A percentile compares a stretch with the other conserved stretches of the same genome.
These are phyloP conservation scores for Heliocidaris erythrogramma DNA, from an alignment of 35 echinoderm and acorn worm genomes.

Conservation along the genomic window DNA sequence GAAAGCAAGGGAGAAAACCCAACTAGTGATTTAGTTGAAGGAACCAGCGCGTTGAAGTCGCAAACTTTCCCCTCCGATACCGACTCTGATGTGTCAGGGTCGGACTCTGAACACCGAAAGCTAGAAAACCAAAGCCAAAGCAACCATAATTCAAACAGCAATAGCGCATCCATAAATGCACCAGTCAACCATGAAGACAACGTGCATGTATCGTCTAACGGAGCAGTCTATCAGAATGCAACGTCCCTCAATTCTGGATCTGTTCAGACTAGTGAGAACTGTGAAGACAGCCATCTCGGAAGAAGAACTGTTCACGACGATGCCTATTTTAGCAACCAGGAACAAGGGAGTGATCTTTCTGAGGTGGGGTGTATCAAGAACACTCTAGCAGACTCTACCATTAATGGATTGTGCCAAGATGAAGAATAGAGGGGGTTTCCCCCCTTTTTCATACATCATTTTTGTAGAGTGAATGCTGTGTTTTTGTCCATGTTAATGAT, in stretches of 20 bases:
- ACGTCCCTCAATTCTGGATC: background rate
- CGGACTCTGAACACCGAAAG: background rate
- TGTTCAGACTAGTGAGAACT: background rate
- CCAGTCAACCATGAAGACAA: background rate
- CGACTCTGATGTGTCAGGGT: background rate
- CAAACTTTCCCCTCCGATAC: background rate
- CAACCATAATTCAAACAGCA: background rate
- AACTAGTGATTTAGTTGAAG: background rate
- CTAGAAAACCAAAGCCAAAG: background rate
- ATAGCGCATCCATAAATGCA: background rate
- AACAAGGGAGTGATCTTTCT: background rate
- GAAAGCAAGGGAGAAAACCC: background rate
- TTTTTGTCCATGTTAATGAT: too few species aligned
- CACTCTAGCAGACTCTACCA: background rate
- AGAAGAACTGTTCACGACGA: background rate
- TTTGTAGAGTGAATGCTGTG: background rate
- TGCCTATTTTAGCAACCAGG: background rate
- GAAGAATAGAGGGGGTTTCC: background rate
- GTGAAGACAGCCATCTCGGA: background rate
- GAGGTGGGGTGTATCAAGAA: background rate
- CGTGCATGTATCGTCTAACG: background rate
- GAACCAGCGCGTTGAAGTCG: background rate
- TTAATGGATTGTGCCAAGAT: background rate
- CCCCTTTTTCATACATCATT: background rate
- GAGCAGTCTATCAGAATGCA: background rate